Percentiles rank a stretch among this genome's conserved stretches.
Evolutionary conservation across 2,888 invertebrate genomes (phyloP).

Genomic region (Eupeodes latifasciatus): DNA sequence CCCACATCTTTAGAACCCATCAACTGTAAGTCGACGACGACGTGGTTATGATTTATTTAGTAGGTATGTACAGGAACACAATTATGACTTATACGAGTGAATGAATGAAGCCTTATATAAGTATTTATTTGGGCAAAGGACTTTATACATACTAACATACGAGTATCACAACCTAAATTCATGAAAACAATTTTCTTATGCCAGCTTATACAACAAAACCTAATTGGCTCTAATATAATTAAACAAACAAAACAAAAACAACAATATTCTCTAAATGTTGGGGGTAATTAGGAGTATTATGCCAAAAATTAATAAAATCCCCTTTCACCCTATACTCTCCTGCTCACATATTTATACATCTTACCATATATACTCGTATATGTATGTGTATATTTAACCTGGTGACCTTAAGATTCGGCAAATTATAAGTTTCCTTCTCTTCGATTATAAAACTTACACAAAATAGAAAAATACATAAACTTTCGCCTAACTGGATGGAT

Average conservation of each 20-base stretch:
- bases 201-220: constrained; percentile 22
- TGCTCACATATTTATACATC: background rate
- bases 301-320: constrained; percentile 27
- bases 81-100: too few relatives aligned
- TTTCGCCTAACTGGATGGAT: constrained; percentile 18
- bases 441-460: background rate
- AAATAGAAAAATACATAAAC: constrained; percentile 21
- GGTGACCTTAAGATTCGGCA: constrained; percentile 22
- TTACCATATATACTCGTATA: too few relatives aligned
- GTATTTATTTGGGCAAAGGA: too few relatives aligned
- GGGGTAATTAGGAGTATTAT: constrained; percentile 19
- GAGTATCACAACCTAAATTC: background rate
- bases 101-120: too few relatives aligned
- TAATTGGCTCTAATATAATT: constrained; percentile 22
- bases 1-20: too few relatives aligned
- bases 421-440: background rate
- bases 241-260: constrained; percentile 2
- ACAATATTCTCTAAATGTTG: background rate
- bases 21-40: too few relatives aligned
- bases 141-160: background rate
- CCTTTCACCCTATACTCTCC: background rate
- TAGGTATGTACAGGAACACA: too few relatives aligned
- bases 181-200: background rate
- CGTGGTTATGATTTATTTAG: too few relatives aligned
- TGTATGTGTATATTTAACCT: background rate